A percentile compares a stretch with the other conserved stretches of the same genome.
Evolutionary conservation across 2,797 vertebrate species (phyloP).

Genomic region (Phrynocephalus vlangalii): DNA sequence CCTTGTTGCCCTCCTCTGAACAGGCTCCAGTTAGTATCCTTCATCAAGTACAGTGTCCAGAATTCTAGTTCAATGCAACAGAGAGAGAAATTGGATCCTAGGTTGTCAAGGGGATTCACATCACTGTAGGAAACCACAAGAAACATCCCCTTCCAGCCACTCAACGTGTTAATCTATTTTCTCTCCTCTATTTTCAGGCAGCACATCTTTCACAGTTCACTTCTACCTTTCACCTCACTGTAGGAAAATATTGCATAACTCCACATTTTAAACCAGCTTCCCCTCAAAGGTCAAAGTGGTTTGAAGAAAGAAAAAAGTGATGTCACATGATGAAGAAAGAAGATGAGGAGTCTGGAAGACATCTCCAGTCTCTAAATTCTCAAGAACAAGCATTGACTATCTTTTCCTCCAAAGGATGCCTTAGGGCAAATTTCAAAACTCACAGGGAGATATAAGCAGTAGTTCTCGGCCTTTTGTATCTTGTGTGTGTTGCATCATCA

Average conservation of each 20-base stretch:
- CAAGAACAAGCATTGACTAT: neutral
- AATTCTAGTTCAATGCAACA: neutral
- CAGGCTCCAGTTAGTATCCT: too few relatives aligned
- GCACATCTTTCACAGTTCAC: neutral
- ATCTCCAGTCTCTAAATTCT: neutral
- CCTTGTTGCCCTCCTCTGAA: too few relatives aligned
- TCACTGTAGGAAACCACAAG: neutral
- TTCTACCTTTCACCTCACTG: neutral
- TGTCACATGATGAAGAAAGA: neutral
- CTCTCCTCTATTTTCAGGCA: neutral
- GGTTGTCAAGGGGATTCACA: neutral
- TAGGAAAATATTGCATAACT: neutral
- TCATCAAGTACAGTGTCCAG: too few relatives aligned
- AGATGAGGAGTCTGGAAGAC: neutral
- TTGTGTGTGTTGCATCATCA: too few relatives aligned
- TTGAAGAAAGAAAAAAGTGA: neutral
- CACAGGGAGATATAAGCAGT: neutral
- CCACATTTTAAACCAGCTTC: neutral
- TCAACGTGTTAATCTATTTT: neutral
- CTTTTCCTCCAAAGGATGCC: neutral
- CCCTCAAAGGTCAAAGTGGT: neutral
- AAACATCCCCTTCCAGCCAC: neutral
- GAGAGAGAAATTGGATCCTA: neutral
- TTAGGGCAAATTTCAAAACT: slow-evolving; percentile 1
- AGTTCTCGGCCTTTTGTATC: too few relatives aligned